These are phyloP conservation scores for Ceratosolen solmsi DNA, from an alignment of 1,140 invertebrate genomes.

Conservation along the genomic window DNA sequence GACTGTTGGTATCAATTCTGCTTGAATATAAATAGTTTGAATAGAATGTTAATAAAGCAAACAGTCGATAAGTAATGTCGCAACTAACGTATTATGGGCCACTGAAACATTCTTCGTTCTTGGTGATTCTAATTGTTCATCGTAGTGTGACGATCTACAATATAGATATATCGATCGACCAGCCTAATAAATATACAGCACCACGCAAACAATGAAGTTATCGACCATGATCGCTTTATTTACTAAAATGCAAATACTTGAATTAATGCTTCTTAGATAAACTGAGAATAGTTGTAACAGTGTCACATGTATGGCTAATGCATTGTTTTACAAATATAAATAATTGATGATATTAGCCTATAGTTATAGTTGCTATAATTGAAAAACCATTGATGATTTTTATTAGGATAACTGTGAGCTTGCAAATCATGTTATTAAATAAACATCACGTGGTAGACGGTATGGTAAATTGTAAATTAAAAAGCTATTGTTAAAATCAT, in stretches of 20 bases:
- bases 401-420: no score
- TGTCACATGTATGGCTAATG: no score
- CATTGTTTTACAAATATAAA: no score
- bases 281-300: not conserved
- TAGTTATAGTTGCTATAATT: no score
- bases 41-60: slow-evolving; percentile 2
- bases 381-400: no score
- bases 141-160: not conserved
- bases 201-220: not conserved
- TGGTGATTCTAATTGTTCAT: not conserved
- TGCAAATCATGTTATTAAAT: no score
- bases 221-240: not conserved
- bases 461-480: no score
- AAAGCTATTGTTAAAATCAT: no score
- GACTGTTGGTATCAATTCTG: not conserved
- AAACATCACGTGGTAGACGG: not conserved
- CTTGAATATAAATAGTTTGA: not conserved
- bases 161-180: not conserved
- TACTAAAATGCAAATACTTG: not conserved
- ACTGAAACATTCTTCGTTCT: not conserved
- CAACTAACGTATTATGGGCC: not conserved
- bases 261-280: slow-evolving; percentile 2
- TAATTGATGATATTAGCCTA: no score
- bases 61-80: not conserved
- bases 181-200: not conserved